These are phyloP conservation scores for Eupsilia transversa DNA, from an alignment of 2,888 invertebrate species.

Conservation along the genomic window DNA sequence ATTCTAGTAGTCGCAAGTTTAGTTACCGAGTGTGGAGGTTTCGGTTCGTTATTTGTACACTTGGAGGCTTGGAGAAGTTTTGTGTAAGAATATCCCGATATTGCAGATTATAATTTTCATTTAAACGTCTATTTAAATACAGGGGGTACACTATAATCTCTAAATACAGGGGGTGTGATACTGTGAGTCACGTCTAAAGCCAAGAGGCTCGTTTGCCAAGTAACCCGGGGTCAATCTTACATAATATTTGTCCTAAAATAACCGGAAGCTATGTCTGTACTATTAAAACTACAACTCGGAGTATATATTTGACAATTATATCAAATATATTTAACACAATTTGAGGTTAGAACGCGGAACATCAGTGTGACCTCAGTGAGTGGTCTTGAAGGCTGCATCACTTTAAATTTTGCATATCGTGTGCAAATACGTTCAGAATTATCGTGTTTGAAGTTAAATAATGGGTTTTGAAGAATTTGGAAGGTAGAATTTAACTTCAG, in stretches of 20 bases:
- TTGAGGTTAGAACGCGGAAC: conserved; percentile 61
- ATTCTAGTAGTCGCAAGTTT: background rate
- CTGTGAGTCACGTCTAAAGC: background rate
- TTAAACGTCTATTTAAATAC: background rate
- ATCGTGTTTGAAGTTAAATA: conserved; percentile 36
- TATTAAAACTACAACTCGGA: conserved; percentile 3
- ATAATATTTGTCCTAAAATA: conserved; percentile 29
- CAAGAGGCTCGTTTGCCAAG: background rate
- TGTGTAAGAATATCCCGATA: background rate
- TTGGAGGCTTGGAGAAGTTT: too few species aligned
- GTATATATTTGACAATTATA: conserved; percentile 49
- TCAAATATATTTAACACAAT: conserved; percentile 53
- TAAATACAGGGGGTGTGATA: background rate
- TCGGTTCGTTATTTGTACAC: too few species aligned
- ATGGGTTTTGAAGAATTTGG: conserved; percentile 20
- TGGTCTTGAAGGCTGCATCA: conserved; percentile 61
- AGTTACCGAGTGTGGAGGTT: background rate
- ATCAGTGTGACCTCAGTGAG: conserved; percentile 48
- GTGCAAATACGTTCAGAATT: conserved; percentile 48
- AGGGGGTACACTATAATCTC: too few species aligned
- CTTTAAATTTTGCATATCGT: conserved; percentile 61
- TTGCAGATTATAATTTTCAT: background rate
- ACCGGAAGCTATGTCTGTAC: conserved; percentile 23
- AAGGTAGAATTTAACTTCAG: background rate
- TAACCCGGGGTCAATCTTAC: background rate